These are phyloP conservation scores for Phocoena phocoena DNA, from an alignment of 2,113 vertebrate species.

Conservation along the genomic window DNA sequence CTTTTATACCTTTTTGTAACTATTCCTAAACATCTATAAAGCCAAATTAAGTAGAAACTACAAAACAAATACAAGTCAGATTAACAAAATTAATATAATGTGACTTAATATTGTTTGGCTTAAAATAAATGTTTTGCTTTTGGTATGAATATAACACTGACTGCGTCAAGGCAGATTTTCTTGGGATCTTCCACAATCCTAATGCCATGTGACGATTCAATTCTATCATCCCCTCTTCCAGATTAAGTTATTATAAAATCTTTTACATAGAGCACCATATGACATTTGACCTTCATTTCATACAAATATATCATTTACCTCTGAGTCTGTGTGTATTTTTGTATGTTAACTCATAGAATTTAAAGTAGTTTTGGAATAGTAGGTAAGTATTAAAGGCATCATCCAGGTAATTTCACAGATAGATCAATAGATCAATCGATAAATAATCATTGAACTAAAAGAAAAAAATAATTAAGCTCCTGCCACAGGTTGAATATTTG, in stretches of 20 bases:
- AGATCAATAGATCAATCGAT: background rate
- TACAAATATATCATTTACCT: background rate
- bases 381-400: background rate
- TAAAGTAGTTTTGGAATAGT: background rate
- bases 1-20: background rate
- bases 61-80: background rate
- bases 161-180: background rate
- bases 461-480: background rate
- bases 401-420: background rate
- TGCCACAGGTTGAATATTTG: background rate
- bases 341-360: background rate
- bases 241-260: conserved; percentile 2
- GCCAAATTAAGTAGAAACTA: background rate
- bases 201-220: background rate
- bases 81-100: conserved; percentile 1
- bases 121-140: background rate
- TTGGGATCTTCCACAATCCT: background rate
- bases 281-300: background rate
- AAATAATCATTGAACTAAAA: background rate
- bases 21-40: conserved; percentile 1
- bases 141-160: background rate
- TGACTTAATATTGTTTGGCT: background rate
- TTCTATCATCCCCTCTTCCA: background rate
- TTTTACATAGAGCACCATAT: background rate
- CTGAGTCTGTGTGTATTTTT: background rate